A percentile compares a stretch with the other conserved stretches of the same genome.
Conservation (phyloP, 2,888 invertebrate genomes). For the Crioceris asparagi region DNA sequence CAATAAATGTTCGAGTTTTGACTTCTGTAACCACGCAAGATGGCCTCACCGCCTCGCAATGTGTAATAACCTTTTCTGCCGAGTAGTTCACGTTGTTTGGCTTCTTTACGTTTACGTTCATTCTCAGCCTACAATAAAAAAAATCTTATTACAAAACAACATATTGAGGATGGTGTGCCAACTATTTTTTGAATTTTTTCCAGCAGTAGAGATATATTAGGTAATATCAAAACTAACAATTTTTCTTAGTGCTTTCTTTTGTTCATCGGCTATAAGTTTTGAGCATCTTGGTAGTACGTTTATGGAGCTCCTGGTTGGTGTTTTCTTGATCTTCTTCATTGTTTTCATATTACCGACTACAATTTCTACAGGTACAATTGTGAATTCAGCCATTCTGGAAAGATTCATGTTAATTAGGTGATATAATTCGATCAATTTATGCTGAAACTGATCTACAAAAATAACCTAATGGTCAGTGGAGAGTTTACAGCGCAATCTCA, state of each 20-base stretch:
- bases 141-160: too few species aligned
- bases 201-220: too few species aligned
- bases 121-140: constrained; percentile 23
- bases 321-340: constrained; percentile 15
- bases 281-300: constrained; percentile 19
- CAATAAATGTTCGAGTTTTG: constrained; percentile 35
- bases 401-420: too few species aligned
- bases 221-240: too few species aligned
- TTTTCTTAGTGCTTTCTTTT: constrained; percentile 23
- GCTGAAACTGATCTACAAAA: not conserved
- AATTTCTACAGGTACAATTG: constrained; percentile 33
- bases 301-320: constrained; percentile 13
- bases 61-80: constrained; percentile 31
- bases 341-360: constrained; percentile 22
- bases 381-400: constrained; percentile 39
- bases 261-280: constrained; percentile 16
- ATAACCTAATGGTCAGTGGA: not conserved
- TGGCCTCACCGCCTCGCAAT: constrained; percentile 34
- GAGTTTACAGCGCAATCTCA: not conserved
- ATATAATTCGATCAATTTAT: too few species aligned
- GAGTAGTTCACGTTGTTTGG: constrained; percentile 33
- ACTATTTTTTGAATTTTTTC: too few species aligned
- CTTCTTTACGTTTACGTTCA: constrained; percentile 26
- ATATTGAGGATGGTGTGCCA: too few species aligned
- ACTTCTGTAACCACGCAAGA: constrained; percentile 39